Evolutionary conservation across 2,113 vertebrate species (phyloP), one percentile per base, ranked within the genome.

Genomic region (Scomber japonicus): DNA sequence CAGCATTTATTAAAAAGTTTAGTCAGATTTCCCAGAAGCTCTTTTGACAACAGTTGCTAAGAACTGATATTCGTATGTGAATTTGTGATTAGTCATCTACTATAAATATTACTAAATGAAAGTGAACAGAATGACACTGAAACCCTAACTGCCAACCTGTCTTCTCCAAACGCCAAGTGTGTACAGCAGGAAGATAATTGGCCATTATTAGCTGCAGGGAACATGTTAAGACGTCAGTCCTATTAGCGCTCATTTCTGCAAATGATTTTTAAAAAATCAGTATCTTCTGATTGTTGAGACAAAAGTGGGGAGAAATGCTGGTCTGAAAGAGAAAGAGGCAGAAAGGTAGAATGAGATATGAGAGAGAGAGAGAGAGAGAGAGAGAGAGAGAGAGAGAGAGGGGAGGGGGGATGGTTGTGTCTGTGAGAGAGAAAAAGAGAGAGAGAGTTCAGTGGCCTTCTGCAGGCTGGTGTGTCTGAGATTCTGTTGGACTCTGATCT

Each of bases 401-500:
- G 16, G 51, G 8, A 15, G 48, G 56, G 74, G 44, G 65, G 61
- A 49, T 55, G 63, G 80, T 44, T 45, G 51, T 61, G 31, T 44
- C 35, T 73, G 21, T n/a, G 50, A 40, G 74, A 31, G 71, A 54
- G 17, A 80, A 54, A 54, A 57, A 40, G 70, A 54, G 66, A 63
- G 9, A 78, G 79, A 75, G 81, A 84, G 86, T 90, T 88, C 82
- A 88, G 78, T 88, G 88, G 87, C 85, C 86, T 67, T 86, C 79
- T 65, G 74, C 84, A 85, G 84, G 59, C 82, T 77, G 82, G 82
- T 87, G 88, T 78, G 87, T 91, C 84, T 89, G 90, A 90, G 85
- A 90, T 88, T 92, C 54, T 81, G 83, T 89, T 72, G 69, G 86
- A 92, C 89, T 90, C 83, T 91, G 92, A 92, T 93, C 93, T 94